Base-by-base conservation (phyloP, 2,888 invertebrate species). In the Gari tellinella region DNA sequence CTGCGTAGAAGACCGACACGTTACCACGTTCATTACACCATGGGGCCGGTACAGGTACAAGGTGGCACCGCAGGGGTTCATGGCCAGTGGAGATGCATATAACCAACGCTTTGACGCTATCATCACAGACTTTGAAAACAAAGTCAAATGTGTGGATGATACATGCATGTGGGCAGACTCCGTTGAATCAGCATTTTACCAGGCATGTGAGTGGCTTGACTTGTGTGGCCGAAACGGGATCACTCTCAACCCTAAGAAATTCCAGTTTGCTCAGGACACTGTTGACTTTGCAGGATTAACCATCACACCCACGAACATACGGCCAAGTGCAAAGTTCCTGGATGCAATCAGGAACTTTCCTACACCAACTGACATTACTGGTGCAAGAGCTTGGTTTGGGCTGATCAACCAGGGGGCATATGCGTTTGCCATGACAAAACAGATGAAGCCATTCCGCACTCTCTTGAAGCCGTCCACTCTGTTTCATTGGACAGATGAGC, bases 351-450 rank as follows among this genome's bases (percentile, higher is more conserved):
- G 56, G n/a, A 69, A 77, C 53, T 76, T 81, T 57, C 77, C 81
- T 0, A 67, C 65, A 19, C 82, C 80, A 12, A 49, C 40, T 17
- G 69, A 76, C 52, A 76, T 80, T 41, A 81, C 76, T 37, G 81
- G 74, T 62, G 62, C 75, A 4, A 62, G 76, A 49, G 66, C 77
- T 10, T 81, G 82, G 82, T 83, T 83, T 62, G 81, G 80, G 19
- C 66, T 83, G 7, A 62, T 83, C 14, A 84, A 80, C 60, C 84
- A 82, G 64, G 80, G 64, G 2, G 57, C 75, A 19, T 83, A 82
- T 60, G 66, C 80, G 3, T 83, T 79, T 23, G 53, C 66, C 51
- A 75, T 63, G 65, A 48, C 72, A 45, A 40, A 46, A 41, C 64
- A 62, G 51, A 80, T 80, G 80, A 57, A 67, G 37, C 77, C 73